Base-by-base conservation (phyloP, 2,113 vertebrate species). In the Pagrus major region DNA sequence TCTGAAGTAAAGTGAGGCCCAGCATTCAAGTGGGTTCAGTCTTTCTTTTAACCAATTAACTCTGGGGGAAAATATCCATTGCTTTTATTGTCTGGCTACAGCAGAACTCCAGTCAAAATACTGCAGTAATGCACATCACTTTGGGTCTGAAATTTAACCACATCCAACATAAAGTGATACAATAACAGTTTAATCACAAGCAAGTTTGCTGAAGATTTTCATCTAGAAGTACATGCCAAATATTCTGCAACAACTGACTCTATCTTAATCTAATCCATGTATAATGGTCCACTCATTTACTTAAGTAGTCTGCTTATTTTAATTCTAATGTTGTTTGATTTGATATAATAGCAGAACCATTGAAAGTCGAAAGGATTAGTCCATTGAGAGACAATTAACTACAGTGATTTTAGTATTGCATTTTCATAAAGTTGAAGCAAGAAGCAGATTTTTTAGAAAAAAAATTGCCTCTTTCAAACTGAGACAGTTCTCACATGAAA, bases 1-100 rank as follows among this genome's bases (percentile, higher is more conserved):
- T 85, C 71, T 42, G n/a, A 78, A 52, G 67, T 75, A 39, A 79
- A 46, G 31, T 9, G 31, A 51, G 25, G 61, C 20, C 18, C 23
- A 14, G 59, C 52, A 35, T 76, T 52, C 29, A 78, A 63, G 29
- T 33, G 11, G 65, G 20, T 54, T 2, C 12, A 52, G 23, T 51
- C n/a, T 3, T 18, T n/a, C 59, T 51, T 66, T 25, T 15, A 37
- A 9, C 31, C 59, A 75, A 42, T 76, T 64, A 64, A 41, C 35
- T 65, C 54, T 39, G 8, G 3, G 21, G 23, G 16, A n/a, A n/a
- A n/a, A n/a, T n/a, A n/a, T n/a, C n/a, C n/a, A n/a, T n/a, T n/a
- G n/a, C n/a, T n/a, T n/a, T n/a, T n/a, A n/a, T n/a, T n/a, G n/a
- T n/a, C n/a, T n/a, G n/a, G n/a, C n/a, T n/a, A n/a, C n/a, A n/a